Evolutionary conservation across 2,888 invertebrate species (phyloP).

Genomic region (Polydrusus tereticollis): DNA sequence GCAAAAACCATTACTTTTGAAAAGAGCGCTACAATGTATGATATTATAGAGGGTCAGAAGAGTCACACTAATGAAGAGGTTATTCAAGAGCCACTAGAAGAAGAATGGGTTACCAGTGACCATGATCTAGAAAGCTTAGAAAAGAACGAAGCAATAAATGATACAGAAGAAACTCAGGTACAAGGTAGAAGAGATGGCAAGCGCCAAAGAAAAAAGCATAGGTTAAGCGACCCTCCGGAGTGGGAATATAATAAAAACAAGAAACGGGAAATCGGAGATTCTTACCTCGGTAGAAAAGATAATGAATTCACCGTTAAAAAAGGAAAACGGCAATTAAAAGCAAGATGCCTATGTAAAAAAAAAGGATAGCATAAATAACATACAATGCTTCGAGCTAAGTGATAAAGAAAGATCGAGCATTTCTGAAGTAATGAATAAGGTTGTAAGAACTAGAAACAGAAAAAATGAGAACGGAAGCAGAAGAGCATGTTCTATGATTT

Average conservation of each 20-base stretch:
- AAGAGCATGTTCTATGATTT: constrained; percentile 4
- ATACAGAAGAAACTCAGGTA: constrained; percentile 6
- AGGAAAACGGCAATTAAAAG: constrained; percentile 10
- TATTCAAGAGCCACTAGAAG: neutral
- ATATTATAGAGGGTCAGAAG: neutral
- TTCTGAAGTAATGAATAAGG: constrained; percentile 6
- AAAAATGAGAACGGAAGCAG: constrained; percentile 13
- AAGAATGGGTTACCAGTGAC: neutral
- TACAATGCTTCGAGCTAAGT: neutral
- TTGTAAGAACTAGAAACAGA: constrained; percentile 11
- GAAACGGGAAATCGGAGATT: constrained; percentile 14
- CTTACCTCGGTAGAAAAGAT: constrained; percentile 2
- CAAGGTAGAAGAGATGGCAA: constrained; percentile 6
- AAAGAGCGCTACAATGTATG: neutral
- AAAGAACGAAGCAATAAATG: constrained; percentile 2
- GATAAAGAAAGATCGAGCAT: neutral
- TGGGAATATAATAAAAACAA: constrained; percentile 13
- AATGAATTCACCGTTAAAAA: constrained; percentile 1
- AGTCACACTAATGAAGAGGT: neutral
- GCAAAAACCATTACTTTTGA: constrained; percentile 4
- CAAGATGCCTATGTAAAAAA: constrained; percentile 4
- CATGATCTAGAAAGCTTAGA: constrained; percentile 12
- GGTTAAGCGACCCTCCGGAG: constrained; percentile 3
- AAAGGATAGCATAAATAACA: constrained; percentile 5
- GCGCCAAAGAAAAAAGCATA: constrained; percentile 13